These are phyloP conservation scores for Craniophora ligustri DNA, from an alignment of 2,888 invertebrate genomes.

Conservation along the genomic window DNA sequence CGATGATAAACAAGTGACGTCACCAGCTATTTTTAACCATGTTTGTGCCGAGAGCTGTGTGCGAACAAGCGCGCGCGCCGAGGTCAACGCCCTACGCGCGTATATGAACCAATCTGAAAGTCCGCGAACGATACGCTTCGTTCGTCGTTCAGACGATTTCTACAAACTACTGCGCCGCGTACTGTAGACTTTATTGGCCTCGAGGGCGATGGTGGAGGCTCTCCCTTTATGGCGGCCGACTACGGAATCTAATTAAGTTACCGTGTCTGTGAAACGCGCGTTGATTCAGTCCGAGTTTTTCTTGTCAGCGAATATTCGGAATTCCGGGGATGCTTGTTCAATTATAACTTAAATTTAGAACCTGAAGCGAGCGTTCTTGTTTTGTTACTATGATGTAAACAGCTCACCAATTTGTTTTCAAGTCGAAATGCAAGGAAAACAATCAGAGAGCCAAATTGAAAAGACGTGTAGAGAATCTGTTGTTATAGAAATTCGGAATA, in stretches of 20 bases:
- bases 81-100: constrained; percentile 75
- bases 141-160: constrained; percentile 58
- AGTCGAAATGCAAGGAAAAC: constrained; percentile 43
- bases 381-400: constrained; percentile 42
- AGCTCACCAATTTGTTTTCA: constrained; percentile 43
- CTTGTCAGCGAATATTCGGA: constrained; percentile 52
- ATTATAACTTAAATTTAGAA: constrained; percentile 50
- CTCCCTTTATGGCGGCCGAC: constrained; percentile 48
- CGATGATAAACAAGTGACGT: constrained; percentile 87
- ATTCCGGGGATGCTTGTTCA: constrained; percentile 34
- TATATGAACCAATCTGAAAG: constrained; percentile 74
- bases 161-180: constrained; percentile 50
- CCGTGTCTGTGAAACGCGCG: constrained; percentile 51
- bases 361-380: constrained; percentile 22
- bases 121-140: constrained; percentile 64
- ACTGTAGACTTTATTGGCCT: constrained; percentile 52
- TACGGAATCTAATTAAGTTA: constrained; percentile 56
- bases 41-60: constrained; percentile 71
- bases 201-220: constrained; percentile 43
- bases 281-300: constrained; percentile 52
- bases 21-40: constrained; percentile 80
- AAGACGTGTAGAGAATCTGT: constrained; percentile 50
- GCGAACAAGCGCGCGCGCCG: constrained; percentile 75
- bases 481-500: constrained; percentile 53
- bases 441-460: constrained; percentile 54